Conservation (phyloP, 2,888 invertebrate genomes). For the Cordylochernes scorpioides region DNA sequence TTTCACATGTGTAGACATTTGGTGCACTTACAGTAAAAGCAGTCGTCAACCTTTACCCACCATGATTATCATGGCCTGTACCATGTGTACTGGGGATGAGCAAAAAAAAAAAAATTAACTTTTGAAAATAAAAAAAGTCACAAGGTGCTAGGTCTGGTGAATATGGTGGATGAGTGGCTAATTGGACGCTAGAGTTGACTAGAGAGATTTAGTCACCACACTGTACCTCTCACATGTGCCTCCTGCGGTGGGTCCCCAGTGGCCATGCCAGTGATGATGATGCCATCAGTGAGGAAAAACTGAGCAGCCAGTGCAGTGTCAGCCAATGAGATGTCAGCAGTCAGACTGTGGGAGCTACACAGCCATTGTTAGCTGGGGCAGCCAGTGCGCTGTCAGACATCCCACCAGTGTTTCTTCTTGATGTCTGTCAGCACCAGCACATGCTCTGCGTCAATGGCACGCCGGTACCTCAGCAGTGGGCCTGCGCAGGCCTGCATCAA, state of each 20-base stretch:
- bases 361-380: constrained; percentile 1
- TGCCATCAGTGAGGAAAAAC: constrained; percentile 45
- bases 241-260: constrained; percentile 40
- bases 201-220: too few species aligned
- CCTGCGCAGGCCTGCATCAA: constrained; percentile 47
- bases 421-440: constrained; percentile 44
- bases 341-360: constrained; percentile 43
- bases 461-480: constrained; percentile 37
- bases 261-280: constrained; percentile 40
- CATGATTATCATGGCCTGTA: too few species aligned
- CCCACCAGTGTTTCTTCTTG: constrained; percentile 54
- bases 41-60: too few species aligned
- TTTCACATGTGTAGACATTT: too few species aligned
- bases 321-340: constrained; percentile 35
- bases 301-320: constrained; percentile 47
- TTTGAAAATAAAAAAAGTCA: too few species aligned
- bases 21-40: too few species aligned
- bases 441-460: constrained; percentile 35
- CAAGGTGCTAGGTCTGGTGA: too few species aligned
- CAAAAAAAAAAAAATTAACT: too few species aligned
- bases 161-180: too few species aligned
- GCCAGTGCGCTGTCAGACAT: background rate
- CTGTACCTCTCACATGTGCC: too few species aligned
- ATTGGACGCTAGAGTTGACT: too few species aligned
- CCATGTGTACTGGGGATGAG: too few species aligned